Evolutionary conservation across 2,113 vertebrate species (phyloP), one percentile per base, ranked within the genome.

Genomic region (Festucalex cinctus): DNA sequence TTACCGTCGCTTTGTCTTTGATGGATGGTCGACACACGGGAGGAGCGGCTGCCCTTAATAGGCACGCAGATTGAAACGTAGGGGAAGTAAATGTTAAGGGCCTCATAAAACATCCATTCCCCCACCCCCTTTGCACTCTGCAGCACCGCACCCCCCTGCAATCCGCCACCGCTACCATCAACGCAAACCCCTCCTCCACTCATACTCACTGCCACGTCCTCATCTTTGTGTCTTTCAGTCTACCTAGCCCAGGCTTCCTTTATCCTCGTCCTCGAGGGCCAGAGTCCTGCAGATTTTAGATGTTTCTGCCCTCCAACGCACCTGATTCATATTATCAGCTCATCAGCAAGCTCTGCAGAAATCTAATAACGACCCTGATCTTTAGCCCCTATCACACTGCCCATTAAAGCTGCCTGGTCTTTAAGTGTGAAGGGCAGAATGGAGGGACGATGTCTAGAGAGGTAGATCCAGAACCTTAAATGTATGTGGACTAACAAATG

Each of bases 41-140:
- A 85, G 87, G 83, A 87, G 83, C 88, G 86, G 85, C 83, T 84
- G 82, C 77, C 88, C 85, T 85, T 93, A 92, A 92, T 91, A 90
- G 91, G 91, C 89, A 90, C 60, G 81, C 69, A 87, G 88, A 92
- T 91, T 89, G 90, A 92, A 91, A 87, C 85, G 83, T 88, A 48
- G 77, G 81, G 80, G 89, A 89, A 90, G 90, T 91, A 92, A 92
- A 93, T 92, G 89, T 91, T 93, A 92, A 92, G 85, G 86, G 89
- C 90, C 90, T 91, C 89, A 82, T 93, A 93, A 93, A 93, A 88
- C 90, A 90, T 83, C 87, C 80, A 77, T 81, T 82, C 81, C 87
- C 79, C 83, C 81, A 68, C 83, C 82, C 79, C 72, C 77, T 63
- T 87, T 76, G 76, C 68, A 35, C 46, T 59, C 74, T 43, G 58